Percentiles rank a stretch among this genome's conserved stretches.
These are phyloP conservation scores for Glyptemys insculpta DNA, from an alignment of 2,797 vertebrate genomes.

Conservation along the genomic window DNA sequence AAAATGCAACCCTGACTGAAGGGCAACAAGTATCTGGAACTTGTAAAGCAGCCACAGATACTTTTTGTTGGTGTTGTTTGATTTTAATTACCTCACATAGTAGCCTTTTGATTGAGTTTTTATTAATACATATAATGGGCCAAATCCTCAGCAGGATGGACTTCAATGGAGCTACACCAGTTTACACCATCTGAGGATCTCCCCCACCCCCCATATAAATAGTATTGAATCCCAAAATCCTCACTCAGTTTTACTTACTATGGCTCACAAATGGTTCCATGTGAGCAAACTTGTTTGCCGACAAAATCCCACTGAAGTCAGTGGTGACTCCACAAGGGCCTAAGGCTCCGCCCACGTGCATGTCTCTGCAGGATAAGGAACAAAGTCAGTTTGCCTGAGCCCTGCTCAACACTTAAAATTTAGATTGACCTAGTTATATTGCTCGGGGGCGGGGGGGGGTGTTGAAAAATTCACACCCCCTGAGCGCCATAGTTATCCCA, in stretches of 20 bases:
- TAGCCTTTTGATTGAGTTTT: conserved; percentile 64
- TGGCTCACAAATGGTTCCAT: background rate
- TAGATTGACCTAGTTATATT: background rate
- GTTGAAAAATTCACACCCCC: background rate
- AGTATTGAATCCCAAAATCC: background rate
- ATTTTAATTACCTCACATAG: conserved; percentile 81
- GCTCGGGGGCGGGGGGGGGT: background rate
- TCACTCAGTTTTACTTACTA: background rate
- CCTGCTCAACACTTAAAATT: background rate
- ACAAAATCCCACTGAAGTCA: background rate
- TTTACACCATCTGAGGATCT: conserved; percentile 2
- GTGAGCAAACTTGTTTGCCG: background rate
- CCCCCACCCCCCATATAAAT: background rate
- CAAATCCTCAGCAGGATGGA: conserved; percentile 52
- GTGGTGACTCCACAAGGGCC: background rate
- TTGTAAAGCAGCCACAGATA: conserved; percentile 78
- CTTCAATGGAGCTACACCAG: conserved; percentile 13
- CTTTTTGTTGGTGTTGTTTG: conserved; percentile 15
- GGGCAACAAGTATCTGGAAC: conserved; percentile 69
- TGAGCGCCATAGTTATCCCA: background rate
- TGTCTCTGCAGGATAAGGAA: background rate
- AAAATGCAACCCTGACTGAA: conserved; percentile 64
- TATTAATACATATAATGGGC: conserved; percentile 78
- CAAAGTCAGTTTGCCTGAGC: background rate
- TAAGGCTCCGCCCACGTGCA: background rate